Evolutionary conservation across 1,140 invertebrate genomes (phyloP).

Genomic region (Cephus cinctus): DNA sequence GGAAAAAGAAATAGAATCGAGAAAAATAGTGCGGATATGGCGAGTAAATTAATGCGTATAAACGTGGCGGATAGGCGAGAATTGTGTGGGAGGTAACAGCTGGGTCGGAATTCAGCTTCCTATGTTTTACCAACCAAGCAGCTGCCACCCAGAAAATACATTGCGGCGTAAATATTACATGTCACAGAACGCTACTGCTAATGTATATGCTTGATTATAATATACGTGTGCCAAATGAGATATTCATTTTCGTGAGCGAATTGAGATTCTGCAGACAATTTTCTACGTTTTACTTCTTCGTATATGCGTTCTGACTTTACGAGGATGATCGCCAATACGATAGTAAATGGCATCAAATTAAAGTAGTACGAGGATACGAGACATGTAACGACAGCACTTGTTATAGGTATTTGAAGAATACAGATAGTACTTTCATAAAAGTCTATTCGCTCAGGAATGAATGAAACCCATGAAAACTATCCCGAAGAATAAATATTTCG

Average conservation of each 20-base stretch:
- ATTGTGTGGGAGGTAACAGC: constrained; percentile 7
- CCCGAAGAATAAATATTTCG: too few relatives aligned
- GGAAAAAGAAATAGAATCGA: background rate
- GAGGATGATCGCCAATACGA: too few relatives aligned
- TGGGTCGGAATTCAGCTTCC: background rate
- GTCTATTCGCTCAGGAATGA: too few relatives aligned
- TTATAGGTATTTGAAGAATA: too few relatives aligned
- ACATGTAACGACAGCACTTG: too few relatives aligned
- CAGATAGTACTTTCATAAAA: too few relatives aligned
- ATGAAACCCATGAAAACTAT: too few relatives aligned
- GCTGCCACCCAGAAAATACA: constrained; percentile 9
- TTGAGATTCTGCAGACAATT: too few relatives aligned
- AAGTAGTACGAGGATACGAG: too few relatives aligned
- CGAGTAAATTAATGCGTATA: constrained; percentile 4
- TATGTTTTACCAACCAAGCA: constrained; percentile 1
- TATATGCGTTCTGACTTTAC: too few relatives aligned
- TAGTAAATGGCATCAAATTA: too few relatives aligned
- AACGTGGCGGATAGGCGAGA: background rate
- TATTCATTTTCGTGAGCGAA: background rate
- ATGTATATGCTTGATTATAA: constrained; percentile 7
- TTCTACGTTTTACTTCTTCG: too few relatives aligned
- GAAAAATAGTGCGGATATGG: background rate
- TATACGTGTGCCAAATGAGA: constrained; percentile 1
- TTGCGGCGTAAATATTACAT: constrained; percentile 8
- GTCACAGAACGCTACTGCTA: constrained; percentile 8